Conservation (phyloP, 1,140 invertebrate genomes). For the Pseudomyrmex pallidus region DNA sequence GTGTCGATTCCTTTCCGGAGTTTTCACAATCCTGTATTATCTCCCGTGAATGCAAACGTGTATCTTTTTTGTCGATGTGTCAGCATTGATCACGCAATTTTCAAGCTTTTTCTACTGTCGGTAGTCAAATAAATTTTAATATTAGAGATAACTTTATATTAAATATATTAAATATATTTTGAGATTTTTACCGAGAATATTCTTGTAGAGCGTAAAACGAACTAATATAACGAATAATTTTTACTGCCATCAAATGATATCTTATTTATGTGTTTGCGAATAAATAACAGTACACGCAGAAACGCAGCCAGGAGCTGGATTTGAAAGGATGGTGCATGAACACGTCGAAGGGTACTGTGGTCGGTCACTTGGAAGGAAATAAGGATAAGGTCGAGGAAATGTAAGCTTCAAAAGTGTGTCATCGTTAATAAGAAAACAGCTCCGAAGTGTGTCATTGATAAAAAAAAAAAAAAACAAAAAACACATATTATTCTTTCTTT, state of each 20-base stretch:
- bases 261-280: conserved; percentile 9
- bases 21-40: background rate
- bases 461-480: background rate
- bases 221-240: background rate
- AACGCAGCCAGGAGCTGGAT: conserved; percentile 88
- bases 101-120: too few species aligned
- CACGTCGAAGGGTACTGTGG: conserved; percentile 89
- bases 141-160: too few species aligned
- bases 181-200: too few species aligned
- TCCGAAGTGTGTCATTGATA: background rate
- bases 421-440: conserved; percentile 68
- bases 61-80: background rate
- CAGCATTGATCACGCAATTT: too few species aligned
- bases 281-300: conserved; percentile 87
- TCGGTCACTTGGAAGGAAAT: conserved; percentile 89
- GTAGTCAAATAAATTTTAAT: too few species aligned
- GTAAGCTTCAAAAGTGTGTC: conserved; percentile 83
- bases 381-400: conserved; percentile 88
- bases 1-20: background rate
- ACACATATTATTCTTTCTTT: background rate
- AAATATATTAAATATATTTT: too few species aligned
- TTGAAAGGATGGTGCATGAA: conserved; percentile 92
- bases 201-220: too few species aligned
- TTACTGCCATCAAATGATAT: background rate
- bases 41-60: background rate